Evolutionary conservation across 2,113 vertebrate genomes (phyloP), one percentile per base, ranked within the genome.

Genomic region (Microtus ochrogaster): DNA sequence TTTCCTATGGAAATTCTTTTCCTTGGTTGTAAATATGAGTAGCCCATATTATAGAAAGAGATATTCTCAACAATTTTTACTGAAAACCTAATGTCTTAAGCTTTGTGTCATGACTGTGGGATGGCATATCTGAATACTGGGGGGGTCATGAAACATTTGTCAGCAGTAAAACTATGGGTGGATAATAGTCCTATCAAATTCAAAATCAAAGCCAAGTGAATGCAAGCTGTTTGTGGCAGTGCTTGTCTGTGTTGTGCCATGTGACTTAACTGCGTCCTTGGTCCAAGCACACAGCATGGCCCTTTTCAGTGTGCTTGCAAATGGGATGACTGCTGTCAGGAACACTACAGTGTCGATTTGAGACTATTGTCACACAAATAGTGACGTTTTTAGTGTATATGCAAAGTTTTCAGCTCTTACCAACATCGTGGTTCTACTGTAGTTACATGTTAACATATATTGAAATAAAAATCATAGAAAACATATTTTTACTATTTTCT

Each of bases 221-320:
- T 68, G 2, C 10, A 49, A 47, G 65, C 10, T 22, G 30, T 24
- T 68, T 86, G 9, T 70, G 84, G 10, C 19, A 52, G 63, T 9
- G 6, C 0, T 85, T 10, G 1, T 47, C 65, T 49, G 65, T n/a
- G 6, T n/a, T 70, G 1, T 0, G 2, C 13, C 10, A 16, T 52
- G 44, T 14, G 44, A 22, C 3, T 4, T 70, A 11, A 70, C 44
- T 8, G 17, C 19, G 36, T 6, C 12, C 28, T 49, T 86, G 17
- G 30, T n/a, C 30, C 44, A 13, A 36, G 3, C 41, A 86, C 28
- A 86, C 41, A 52, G 26, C 8, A 16, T 86, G 17, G 21, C 30
- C 19, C 2, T n/a, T 66, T 36, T 28, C 30, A 70, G 30, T 22
- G 10, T 44, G 74, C 24, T 7, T 28, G 10, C 41, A 41, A 44